These are phyloP conservation scores for Erpobdella octoculata DNA, from an alignment of 2,888 invertebrate genomes.

Conservation along the genomic window DNA sequence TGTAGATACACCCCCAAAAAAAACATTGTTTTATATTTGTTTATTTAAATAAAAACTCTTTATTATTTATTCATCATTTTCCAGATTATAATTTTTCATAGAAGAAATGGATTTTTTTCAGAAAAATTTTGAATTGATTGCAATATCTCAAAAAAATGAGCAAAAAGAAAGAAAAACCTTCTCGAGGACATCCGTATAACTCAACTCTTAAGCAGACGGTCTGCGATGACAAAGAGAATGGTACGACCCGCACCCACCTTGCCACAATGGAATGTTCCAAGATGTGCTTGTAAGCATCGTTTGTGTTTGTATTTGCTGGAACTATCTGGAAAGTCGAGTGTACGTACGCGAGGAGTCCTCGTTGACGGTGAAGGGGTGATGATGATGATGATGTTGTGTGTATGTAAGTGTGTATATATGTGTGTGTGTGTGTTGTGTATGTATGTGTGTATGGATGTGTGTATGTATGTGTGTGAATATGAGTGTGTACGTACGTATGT, in stretches of 20 bases:
- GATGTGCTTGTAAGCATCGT: neutral
- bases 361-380: too few relatives aligned
- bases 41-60: neutral
- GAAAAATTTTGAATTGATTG: neutral
- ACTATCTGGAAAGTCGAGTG: neutral
- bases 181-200: neutral
- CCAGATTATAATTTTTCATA: neutral
- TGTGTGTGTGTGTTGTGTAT: too few relatives aligned
- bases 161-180: neutral
- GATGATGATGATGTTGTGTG: too few relatives aligned
- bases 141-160: neutral
- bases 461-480: too few relatives aligned
- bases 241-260: neutral
- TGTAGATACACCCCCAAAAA: too few relatives aligned
- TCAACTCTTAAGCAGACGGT: neutral
- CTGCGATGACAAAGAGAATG: neutral
- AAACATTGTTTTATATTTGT: too few relatives aligned
- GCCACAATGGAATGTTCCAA: neutral
- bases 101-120: neutral
- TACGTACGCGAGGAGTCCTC: too few relatives aligned
- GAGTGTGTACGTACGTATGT: too few relatives aligned
- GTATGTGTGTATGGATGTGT: too few relatives aligned
- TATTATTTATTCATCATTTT: neutral
- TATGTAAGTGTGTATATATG: too few relatives aligned
- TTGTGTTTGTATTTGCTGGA: neutral